Conservation (phyloP, 2,888 invertebrate species). For the Cerastoderma edule region DNA sequence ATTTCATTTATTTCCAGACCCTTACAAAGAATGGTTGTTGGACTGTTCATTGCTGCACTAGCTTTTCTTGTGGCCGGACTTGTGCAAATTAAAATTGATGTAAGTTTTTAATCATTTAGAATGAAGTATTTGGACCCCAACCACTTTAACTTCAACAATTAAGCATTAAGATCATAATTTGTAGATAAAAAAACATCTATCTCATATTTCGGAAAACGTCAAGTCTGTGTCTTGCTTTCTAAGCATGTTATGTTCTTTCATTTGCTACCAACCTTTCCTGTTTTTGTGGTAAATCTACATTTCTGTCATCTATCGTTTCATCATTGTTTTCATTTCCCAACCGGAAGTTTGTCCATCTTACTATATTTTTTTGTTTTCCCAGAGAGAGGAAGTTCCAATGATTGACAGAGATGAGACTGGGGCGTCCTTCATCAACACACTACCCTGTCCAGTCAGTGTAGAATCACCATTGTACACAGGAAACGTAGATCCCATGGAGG, state of each 20-base stretch:
- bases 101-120: too few species aligned
- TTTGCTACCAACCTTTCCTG: too few species aligned
- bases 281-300: too few species aligned
- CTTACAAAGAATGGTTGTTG: slow-evolving; percentile 92
- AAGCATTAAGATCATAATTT: too few species aligned
- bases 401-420: slow-evolving; percentile 83
- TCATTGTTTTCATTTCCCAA: too few species aligned
- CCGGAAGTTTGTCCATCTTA: too few species aligned
- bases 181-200: too few species aligned
- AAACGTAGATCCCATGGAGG: slow-evolving; percentile 5
- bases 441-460: slow-evolving; percentile 85
- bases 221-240: too few species aligned
- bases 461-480: slow-evolving; percentile 45
- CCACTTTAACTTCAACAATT: too few species aligned
- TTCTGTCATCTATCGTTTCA: too few species aligned
- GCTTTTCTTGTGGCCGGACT: slow-evolving; percentile 95
- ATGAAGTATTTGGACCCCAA: too few species aligned
- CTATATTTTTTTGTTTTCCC: background rate
- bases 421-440: slow-evolving; percentile 87
- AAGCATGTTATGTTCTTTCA: background rate
- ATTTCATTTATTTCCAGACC: slow-evolving; percentile 86
- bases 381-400: slow-evolving; percentile 56
- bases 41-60: slow-evolving; percentile 92
- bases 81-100: slow-evolving; percentile 88
- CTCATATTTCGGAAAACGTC: too few species aligned